Evolutionary conservation across 2,113 vertebrate species (phyloP), one percentile per base, ranked within the genome.

Genomic region (Anseranas semipalmata): DNA sequence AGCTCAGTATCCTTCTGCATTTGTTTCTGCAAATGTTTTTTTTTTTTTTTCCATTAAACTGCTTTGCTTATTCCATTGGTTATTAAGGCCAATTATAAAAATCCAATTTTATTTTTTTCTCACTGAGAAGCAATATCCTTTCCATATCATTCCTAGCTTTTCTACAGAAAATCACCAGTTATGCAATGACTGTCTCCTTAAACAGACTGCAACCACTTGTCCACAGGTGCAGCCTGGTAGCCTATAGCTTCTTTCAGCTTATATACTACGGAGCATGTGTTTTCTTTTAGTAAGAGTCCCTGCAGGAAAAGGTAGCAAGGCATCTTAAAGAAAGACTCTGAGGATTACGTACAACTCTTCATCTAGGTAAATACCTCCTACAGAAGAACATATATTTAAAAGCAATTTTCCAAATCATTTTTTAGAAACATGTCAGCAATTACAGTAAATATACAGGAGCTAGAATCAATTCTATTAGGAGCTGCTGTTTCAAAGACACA

Each of bases 381-480:
- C 20, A 35, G 17, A 82, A 72, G 71, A 85, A 82, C 11, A 87
- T n/a, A 65, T 8, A 93, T 60, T 79, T 91, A 24, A 85, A 94
- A 85, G 30, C 0, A 4, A 50, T 76, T 90, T 89, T 93, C 46
- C n/a, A n/a, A 76, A 76, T 45, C 45, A 32, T 24, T 48, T 93
- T 87, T 91, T 62, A 70, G 74, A 93, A 96, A 89, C 32, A 85
- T 60, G 89, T 66, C 81, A 85, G 48, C 0, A 0, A 56, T 66
- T 79, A 91, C 56, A 82, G 30, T 35, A 91, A 94, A 81, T 17
- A 72, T 16, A 89, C 2, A 83, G 59, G 55, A 93, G 30, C 33
- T 76, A 50, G 43, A 94, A 91, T 79, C 8, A 79, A 94, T 85
- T 96, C 91, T 55, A 76, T 58, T 76, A 91, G 81, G 53, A 95